Evolutionary conservation across 2,888 invertebrate species (phyloP), one percentile per base, ranked within the genome.

Genomic region (Euplagia quadripunctaria): DNA sequence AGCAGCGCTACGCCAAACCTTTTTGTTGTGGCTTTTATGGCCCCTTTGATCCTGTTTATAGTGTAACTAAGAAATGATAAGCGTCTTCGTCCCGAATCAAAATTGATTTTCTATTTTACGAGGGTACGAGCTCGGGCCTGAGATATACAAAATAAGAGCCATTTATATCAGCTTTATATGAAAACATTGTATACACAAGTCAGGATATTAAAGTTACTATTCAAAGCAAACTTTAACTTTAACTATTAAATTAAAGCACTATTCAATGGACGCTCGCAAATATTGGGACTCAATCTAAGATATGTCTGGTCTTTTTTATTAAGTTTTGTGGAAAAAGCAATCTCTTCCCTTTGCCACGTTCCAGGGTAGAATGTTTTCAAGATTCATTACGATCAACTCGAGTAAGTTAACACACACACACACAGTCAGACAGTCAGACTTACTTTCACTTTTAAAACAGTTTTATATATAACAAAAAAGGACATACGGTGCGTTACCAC

Each of bases 71-170:
- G 49, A 42, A 12, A 41, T 6, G 75, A 77, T 75, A 76, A 79
- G 75, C 70, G 67, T 61, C 58, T 61, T 42, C 64, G 64, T 9
- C 14, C 55, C 65, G 61, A 42, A 71, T 69, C 68, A 63, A 72
- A 70, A 74, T 74, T 63, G 64, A 70, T 81, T 76, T 76, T 78
- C 73, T 64, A 76, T 73, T 20, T 65, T 64, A 68, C 43, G 49
- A 11, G 64, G 55, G 46, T 68, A 55, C 12, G 41, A n/a, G 31
- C 5, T 41, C 70, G 64, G 51, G 69, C 64, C 16, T 20, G 17
- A 61, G 61, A 51, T 20, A 66, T 46, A 20, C 43, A 58, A 17
- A 64, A 55, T 43, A 49, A 14, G 17, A 41, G 17, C 46, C 65
- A 66, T 71, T 66, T 71, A 65, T 51, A 7, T 31, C 31, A 43